Evolutionary conservation across 2,888 invertebrate species (phyloP), one percentile per base, ranked within the genome.

Genomic region (Idaea straminata): DNA sequence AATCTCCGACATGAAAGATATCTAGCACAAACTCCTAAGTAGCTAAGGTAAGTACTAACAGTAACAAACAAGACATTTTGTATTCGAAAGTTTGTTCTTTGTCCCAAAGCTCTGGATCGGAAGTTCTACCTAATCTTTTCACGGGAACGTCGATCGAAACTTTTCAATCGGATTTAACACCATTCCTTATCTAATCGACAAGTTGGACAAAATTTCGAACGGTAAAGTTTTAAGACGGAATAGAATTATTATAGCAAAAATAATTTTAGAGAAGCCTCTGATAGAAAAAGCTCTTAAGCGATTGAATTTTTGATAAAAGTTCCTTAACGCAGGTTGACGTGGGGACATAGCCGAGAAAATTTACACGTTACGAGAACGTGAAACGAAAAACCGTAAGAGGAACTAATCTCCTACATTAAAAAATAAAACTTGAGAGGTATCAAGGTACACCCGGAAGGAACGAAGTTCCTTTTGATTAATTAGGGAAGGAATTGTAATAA

Each of bases 91-190:
- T 59, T 59, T 59, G 59, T 59, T 59, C 25, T 59, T 59, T 59
- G 59, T 59, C 59, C 34, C 34, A 59, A 59, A 59, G 34, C 59
- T 59, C 34, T 15, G n/a, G 59, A 59, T 34, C 25, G 25, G 15
- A 16, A 15, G 59, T 34, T 59, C 59, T 61, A 60, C 72, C 77
- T 85, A 86, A 87, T 88, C 87, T 88, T 82, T 83, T 81, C 81
- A 79, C 80, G 72, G 78, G 78, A 80, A 82, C 80, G 84, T 82
- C 47, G 80, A 81, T 80, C 81, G 74, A 84, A 91, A 89, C 85
- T 89, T 89, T 81, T 79, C 86, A 87, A 89, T 89, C 84, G 84
- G 86, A 86, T 87, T 85, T 82, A 82, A 85, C 86, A 84, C 80
- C 74, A 78, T 80, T 83, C 79, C 83, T 87, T 88, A 87, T 87